Percentiles rank a stretch among this genome's conserved stretches.
Evolutionary conservation across 1,140 invertebrate genomes (phyloP).

Genomic region (Epicauta chinensis): DNA sequence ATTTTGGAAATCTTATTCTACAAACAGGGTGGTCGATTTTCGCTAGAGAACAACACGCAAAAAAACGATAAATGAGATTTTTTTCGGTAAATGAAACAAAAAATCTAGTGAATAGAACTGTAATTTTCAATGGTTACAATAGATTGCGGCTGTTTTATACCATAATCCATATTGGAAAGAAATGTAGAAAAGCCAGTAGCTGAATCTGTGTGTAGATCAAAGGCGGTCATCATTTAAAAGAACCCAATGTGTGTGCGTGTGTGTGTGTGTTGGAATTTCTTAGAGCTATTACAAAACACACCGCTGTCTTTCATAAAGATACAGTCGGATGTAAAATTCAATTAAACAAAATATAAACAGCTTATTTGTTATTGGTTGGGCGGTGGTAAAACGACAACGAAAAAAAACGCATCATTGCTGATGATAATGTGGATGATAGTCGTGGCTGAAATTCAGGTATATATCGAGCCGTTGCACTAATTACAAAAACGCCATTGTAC

Average conservation of each 20-base stretch:
- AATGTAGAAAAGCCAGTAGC: conserved; percentile 20
- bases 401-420: too few relatives aligned
- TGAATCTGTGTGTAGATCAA: conserved; percentile 21
- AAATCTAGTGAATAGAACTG: conserved; percentile 15
- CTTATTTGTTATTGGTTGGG: not conserved
- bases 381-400: too few relatives aligned
- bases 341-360: conserved; percentile 24
- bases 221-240: conserved; percentile 20
- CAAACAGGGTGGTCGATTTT: too few relatives aligned
- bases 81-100: not conserved
- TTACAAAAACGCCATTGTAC: too few relatives aligned
- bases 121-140: conserved; percentile 23
- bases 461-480: too few relatives aligned
- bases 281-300: conserved; percentile 18
- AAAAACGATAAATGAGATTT: too few relatives aligned
- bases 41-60: too few relatives aligned
- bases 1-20: too few relatives aligned
- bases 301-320: conserved; percentile 22
- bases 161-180: conserved; percentile 17
- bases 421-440: too few relatives aligned
- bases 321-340: conserved; percentile 24
- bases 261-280: conserved; percentile 23
- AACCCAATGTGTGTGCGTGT: conserved; percentile 19
- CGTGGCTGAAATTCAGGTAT: too few relatives aligned
- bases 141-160: conserved; percentile 9